These are phyloP conservation scores for Tiliacea citrago DNA, from an alignment of 2,888 invertebrate genomes.

Conservation along the genomic window DNA sequence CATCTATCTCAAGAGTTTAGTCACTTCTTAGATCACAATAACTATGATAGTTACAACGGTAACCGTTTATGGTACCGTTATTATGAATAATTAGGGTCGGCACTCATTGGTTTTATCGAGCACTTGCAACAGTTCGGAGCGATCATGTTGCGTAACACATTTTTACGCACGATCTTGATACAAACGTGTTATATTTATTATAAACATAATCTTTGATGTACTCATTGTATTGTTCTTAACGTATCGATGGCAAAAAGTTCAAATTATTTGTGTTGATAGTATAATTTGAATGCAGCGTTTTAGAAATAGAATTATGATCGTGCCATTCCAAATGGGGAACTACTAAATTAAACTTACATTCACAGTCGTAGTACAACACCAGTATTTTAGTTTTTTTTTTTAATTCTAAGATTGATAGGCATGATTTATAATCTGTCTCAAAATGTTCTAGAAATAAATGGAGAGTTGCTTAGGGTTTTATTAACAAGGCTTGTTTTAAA, in stretches of 20 bases:
- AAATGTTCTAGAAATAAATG: neutral
- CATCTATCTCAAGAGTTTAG: slow-evolving; percentile 13
- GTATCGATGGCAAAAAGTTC: no score
- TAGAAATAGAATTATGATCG: neutral
- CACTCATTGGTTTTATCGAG: slow-evolving; percentile 13
- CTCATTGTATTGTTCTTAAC: neutral
- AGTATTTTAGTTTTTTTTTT: slow-evolving; percentile 14
- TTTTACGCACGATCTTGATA: slow-evolving; percentile 5
- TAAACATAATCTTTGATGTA: neutral
- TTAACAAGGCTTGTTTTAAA: slow-evolving; percentile 32
- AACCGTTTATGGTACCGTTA: slow-evolving; percentile 58
- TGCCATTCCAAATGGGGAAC: neutral
- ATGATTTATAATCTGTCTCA: neutral
- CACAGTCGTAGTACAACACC: neutral
- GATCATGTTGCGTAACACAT: slow-evolving; percentile 7
- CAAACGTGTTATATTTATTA: no score
- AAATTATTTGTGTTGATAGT: slow-evolving; percentile 4
- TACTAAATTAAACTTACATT: neutral
- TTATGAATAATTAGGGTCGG: slow-evolving; percentile 49
- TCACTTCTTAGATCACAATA: slow-evolving; percentile 35
- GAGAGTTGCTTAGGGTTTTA: slow-evolving; percentile 31
- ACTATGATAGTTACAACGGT: slow-evolving; percentile 43
- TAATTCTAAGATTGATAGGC: neutral
- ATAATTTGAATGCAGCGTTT: neutral
- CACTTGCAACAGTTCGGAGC: slow-evolving; percentile 11